phyloP scores from a whole-genome alignment of 53 echinoderm and acorn worm species.

The Patiria pectinifera region DNA sequence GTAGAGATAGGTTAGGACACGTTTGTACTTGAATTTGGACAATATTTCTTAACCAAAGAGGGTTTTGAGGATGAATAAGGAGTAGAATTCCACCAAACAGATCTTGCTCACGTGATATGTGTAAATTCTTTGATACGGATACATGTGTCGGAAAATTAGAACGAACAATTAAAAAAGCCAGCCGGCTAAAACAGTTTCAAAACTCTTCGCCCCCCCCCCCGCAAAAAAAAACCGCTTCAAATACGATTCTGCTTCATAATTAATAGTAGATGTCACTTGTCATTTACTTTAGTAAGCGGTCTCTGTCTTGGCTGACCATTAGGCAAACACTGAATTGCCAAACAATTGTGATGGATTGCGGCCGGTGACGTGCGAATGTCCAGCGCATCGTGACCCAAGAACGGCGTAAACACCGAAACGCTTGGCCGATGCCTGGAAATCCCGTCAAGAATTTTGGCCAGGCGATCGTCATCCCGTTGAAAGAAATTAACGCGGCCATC shows the following conservation, averaged over 20 bases:
- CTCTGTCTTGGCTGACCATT: background rate
- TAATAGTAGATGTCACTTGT: background rate
- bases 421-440: background rate
- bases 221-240: too few relatives aligned
- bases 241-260: background rate
- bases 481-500: background rate
- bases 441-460: background rate
- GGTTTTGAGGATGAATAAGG: too few relatives aligned
- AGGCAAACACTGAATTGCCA: background rate
- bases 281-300: background rate
- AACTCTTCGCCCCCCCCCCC: too few relatives aligned
- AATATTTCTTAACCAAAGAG: background rate
- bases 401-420: background rate
- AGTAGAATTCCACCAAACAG: too few relatives aligned
- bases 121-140: too few relatives aligned
- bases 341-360: background rate
- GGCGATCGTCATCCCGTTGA: background rate
- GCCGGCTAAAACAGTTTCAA: too few relatives aligned
- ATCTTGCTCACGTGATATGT: too few relatives aligned
- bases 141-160: too few relatives aligned
- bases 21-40: background rate
- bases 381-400: background rate
- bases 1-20: too few relatives aligned
- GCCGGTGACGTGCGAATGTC: background rate
- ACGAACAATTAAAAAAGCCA: too few relatives aligned